Evolutionary conservation across 2,888 invertebrate species (phyloP), one percentile per base, ranked within the genome.

Genomic region (Drosophila falleni): DNA sequence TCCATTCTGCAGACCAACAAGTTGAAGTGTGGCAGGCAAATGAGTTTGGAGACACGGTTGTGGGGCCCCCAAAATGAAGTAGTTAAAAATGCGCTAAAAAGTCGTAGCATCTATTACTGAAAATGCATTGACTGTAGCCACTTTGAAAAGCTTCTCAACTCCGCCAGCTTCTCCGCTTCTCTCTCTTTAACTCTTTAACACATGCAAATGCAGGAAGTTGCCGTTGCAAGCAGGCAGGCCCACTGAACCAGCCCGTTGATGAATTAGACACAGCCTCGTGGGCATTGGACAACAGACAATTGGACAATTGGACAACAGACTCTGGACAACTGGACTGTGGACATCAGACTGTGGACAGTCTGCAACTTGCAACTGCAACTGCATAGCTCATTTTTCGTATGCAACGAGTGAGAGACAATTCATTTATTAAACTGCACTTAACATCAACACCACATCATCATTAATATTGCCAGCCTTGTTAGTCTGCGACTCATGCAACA

Each of bases 381-480:
- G 75, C 84, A 81, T 67, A 67, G 78, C 85, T 78, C 65, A 74
- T 73, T 77, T 76, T 73, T 72, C 67, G 72, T 70, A 66, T 65
- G 67, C 70, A 55, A 16, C 65, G 61, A 73, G 72, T 70, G 69
- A 74, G 69, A 82, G 79, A 90, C 86, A 90, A 90, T 87, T 91
- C 91, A 91, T 91, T 91, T 91, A 91, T 91, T 90, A 91, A 91
- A 91, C 87, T 87, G 89, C 90, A 91, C 91, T 91, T 91, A 91
- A 90, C 90, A 89, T 91, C 91, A 91, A 90, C 90, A 91, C 89
- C 91, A 89, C 91, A 91, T 87, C 91, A 89, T 86, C 91, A 91
- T 89, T 90, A 90, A 89, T 89, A 90, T 81, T 74, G 69, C 41
- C 51, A 44, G 63, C 46, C 39, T 44, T 37, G 51, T 54, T 56